phyloP scores from a whole-genome alignment of 2,113 vertebrate species.

The Orthonyx spaldingii region DNA sequence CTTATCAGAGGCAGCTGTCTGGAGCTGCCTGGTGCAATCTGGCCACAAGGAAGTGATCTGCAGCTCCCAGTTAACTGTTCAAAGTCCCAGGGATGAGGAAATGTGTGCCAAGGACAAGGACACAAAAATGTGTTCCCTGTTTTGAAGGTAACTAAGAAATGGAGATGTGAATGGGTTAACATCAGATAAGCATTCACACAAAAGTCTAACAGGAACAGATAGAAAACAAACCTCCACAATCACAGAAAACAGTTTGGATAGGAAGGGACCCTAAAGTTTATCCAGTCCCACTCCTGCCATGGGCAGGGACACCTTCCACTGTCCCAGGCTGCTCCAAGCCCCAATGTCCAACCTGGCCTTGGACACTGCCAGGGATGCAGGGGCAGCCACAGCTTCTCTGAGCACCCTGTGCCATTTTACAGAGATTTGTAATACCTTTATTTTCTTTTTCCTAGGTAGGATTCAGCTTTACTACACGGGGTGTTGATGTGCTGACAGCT shows the following conservation, averaged over 20 bases:
- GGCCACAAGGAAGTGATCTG: not conserved
- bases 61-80: not conserved
- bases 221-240: not conserved
- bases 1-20: not conserved
- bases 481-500: not conserved
- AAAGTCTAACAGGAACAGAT: not conserved
- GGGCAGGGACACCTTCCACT: not conserved
- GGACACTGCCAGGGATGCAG: not conserved
- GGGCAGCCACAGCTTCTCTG: not conserved
- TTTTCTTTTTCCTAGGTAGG: not conserved
- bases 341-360: rapidly evolving
- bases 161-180: not conserved
- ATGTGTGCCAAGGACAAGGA: not conserved
- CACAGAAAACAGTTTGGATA: not conserved
- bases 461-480: not conserved
- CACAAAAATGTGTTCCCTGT: not conserved
- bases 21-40: not conserved
- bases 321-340: not conserved
- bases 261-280: not conserved
- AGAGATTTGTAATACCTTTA: too few species aligned
- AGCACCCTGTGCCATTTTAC: not conserved
- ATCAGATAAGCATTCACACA: not conserved
- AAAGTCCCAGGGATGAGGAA: not conserved
- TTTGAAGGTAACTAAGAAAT: not conserved
- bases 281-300: rapidly evolving